These are phyloP conservation scores for Phoebastria nigripes DNA, from an alignment of 2,797 vertebrate species.

Conservation along the genomic window DNA sequence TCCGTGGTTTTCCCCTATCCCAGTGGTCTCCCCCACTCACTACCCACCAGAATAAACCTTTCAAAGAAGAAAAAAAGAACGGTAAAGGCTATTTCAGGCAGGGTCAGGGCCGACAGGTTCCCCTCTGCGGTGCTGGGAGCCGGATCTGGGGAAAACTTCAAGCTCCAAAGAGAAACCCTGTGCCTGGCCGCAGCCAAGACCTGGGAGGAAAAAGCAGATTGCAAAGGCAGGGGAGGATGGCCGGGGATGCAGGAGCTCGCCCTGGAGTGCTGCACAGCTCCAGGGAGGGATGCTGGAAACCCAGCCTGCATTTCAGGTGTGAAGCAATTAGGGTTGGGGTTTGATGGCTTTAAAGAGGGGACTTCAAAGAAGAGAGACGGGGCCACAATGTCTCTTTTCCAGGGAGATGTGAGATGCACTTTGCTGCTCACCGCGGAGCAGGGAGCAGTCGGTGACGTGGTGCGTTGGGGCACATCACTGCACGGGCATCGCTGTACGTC, in stretches of 20 bases:
- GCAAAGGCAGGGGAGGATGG: not conserved
- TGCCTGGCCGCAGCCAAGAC: accelerated
- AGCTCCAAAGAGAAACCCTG: not conserved
- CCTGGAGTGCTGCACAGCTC: accelerated
- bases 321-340: not conserved
- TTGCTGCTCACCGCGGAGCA: accelerated
- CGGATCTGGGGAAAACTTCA: not conserved
- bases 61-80: not conserved
- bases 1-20: not conserved
- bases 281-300: not conserved
- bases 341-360: not conserved
- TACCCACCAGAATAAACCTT: not conserved
- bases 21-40: not conserved
- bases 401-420: accelerated
- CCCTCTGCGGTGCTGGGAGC: accelerated
- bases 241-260: accelerated
- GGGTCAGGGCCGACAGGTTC: not conserved
- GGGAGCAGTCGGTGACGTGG: accelerated
- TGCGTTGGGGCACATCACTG: accelerated
- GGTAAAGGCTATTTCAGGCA: not conserved
- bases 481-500: accelerated
- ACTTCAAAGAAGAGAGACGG: accelerated
- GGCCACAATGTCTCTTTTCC: accelerated
- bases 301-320: accelerated
- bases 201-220: accelerated